phyloP scores from a whole-genome alignment of 1,140 invertebrate species.

The Drosophila fuyamai region DNA sequence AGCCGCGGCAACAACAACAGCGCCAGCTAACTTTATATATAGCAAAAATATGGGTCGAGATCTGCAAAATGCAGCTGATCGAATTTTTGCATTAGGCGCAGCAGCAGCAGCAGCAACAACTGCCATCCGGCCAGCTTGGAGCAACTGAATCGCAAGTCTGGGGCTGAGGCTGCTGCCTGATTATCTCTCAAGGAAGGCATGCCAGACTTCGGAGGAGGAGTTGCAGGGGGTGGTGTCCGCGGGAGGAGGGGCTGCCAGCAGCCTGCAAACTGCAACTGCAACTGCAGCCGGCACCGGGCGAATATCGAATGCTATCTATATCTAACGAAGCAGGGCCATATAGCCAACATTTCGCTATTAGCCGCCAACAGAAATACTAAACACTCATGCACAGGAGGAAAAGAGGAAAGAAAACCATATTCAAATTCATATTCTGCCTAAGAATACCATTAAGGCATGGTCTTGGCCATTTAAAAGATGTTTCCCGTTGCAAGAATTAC shows the following conservation, averaged over 20 bases:
- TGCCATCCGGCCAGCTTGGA: constrained; percentile 68
- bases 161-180: constrained; percentile 62
- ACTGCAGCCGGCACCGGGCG: constrained; percentile 70
- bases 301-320: constrained; percentile 82
- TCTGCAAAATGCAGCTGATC: constrained; percentile 84
- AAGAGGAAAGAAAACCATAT: background rate
- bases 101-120: constrained; percentile 54
- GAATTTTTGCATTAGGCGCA: constrained; percentile 85
- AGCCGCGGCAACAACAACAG: constrained; percentile 40
- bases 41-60: constrained; percentile 83
- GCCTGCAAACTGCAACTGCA: constrained; percentile 41
- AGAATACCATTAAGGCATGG: background rate
- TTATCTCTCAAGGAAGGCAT: constrained; percentile 81
- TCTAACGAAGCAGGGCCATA: constrained; percentile 80
- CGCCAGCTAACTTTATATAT: constrained; percentile 61
- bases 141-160: constrained; percentile 52
- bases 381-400: constrained; percentile 26
- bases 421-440: background rate
- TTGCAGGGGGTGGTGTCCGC: constrained; percentile 6
- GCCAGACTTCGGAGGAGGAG: constrained; percentile 31
- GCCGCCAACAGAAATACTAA: constrained; percentile 71
- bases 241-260: constrained; percentile 5
- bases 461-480: too few relatives aligned
- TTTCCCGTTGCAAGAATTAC: too few relatives aligned
- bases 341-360: constrained; percentile 82